phyloP scores from a whole-genome alignment of 2,113 vertebrate species.

The Nibea albiflora region DNA sequence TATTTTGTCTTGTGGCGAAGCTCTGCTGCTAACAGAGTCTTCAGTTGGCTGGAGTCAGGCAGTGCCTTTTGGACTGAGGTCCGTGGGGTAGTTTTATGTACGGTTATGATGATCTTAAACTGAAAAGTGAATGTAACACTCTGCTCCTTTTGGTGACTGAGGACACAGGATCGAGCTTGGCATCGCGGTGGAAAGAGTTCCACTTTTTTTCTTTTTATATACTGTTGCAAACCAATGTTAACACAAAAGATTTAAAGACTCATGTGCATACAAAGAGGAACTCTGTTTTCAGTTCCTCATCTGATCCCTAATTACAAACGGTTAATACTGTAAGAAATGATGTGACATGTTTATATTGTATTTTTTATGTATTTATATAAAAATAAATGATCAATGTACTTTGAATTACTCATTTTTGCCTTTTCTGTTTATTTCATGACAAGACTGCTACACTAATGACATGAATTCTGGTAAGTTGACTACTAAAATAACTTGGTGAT shows the following conservation, averaged over 20 bases:
- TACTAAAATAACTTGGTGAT: neutral
- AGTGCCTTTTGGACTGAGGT: conserved; percentile 36
- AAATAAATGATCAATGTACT: conserved; percentile 75
- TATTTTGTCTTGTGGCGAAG: conserved; percentile 25
- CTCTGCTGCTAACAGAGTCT: conserved; percentile 34
- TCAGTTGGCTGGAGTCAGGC: conserved; percentile 12
- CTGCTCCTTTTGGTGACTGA: conserved; percentile 69
- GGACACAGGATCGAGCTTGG: conserved; percentile 45
- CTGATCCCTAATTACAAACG: conserved; percentile 8
- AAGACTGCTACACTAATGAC: neutral
- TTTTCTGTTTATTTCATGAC: neutral
- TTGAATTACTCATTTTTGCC: neutral
- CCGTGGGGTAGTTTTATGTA: conserved; percentile 49
- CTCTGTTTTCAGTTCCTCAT: conserved; percentile 2
- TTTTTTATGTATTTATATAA: conserved; percentile 84
- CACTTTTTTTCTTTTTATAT: neutral
- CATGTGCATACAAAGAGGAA: neutral
- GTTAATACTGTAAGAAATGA: conserved; percentile 64
- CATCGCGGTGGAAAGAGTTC: conserved; percentile 29
- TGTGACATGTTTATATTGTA: conserved; percentile 71
- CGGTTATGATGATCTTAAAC: conserved; percentile 52
- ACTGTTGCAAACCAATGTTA: neutral
- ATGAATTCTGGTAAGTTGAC: neutral
- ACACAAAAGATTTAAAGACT: conserved; percentile 26
- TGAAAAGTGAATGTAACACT: conserved; percentile 52